Evolutionary conservation across 1,140 invertebrate species (phyloP), one percentile per base, ranked within the genome.

Genomic region (Cherax destructor): DNA sequence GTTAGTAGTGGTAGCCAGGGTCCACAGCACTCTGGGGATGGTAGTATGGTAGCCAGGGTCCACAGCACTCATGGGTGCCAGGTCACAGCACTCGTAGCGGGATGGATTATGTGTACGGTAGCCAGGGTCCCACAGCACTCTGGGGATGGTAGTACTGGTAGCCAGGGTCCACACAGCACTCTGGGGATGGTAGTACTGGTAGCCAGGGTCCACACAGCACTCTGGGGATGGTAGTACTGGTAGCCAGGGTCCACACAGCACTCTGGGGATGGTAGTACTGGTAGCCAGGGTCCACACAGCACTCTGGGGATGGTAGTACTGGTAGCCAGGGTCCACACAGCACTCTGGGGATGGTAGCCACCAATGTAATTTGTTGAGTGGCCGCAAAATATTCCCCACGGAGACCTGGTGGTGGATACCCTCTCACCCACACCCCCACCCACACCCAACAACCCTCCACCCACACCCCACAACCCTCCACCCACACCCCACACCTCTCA

Each of bases 351-450:
- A 16, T 9, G 24, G 30, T 21, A 52, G 59, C 30, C 3, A 52
- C 81, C 61, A 83, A 83, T 83, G 81, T 83, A 83, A 83, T 83
- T 83, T 83, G 81, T 83, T 83, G 81, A 83, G 59, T 83, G 81
- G 81, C 81, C 61, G 65, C 61, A 83, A 83, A 69, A 59, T 83
- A 83, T 69, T 83, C 81, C 81, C 81, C 24, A 47, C 30, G 81
- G 81, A 69, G 81, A 65, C 69, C 5, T 21, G 56, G 81, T n/a
- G 30, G 59, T 69, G 81, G 13, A 10, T 41, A 41, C 56, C 59
- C 52, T 21, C 56, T 24, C 81, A 13, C n/a, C 30, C 52, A 18
- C 0, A 6, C 81, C 16, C 81, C 61, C 81, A 21, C 80, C 24
- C 50, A 7, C 77, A 4, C 78, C 6, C 52, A 5, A n/a, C 10